Evolutionary conservation across 2,888 invertebrate genomes (phyloP), one percentile per base, ranked within the genome.

Genomic region (Drosophila barbarae): DNA sequence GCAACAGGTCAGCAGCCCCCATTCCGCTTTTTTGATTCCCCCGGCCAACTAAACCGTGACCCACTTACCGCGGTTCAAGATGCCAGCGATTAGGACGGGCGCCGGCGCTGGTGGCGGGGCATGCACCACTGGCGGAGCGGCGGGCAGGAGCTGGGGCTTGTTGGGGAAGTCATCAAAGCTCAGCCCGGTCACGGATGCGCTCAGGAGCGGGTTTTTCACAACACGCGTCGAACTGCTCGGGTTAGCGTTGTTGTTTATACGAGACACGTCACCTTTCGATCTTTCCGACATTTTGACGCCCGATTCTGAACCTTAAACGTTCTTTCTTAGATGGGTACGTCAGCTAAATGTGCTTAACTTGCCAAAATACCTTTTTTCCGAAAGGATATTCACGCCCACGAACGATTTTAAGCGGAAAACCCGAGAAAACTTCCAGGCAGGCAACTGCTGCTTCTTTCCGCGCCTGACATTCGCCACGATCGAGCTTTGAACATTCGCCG

Each of bases 141-240:
- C 94, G 79, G 95, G 94, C 86, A 94, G 90, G 82, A 95, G 90
- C 67, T 94, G 90, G 61, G 93, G 92, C 89, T 93, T 93, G 87
- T 93, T 93, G 73, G 93, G 91, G 90, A 94, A 93, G 89, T 94
- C 94, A 77, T 95, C 94, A 57, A 93, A 91, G 13, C 93, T 93
- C 74, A 93, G 92, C 55, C 93, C 94, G 74, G 93, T 93, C 71
- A 94, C 94, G 65, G 94, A 93, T 56, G 93, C 93, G 77, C 93
- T 93, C 70, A 95, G 90, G 78, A 95, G 90, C 32, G 94, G 93
- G 90, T 95, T 95, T 91, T 91, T 91, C 53, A 92, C 89, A 56
- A 83, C 61, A 90, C 53, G 94, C 93, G 89, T 94, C 94, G 90
- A 90, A 35, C 50, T 68, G 93, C 89, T 94, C 94, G 90, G 90